Conservation (phyloP, 1,140 invertebrate species). For the Drosophila pandora region DNA sequence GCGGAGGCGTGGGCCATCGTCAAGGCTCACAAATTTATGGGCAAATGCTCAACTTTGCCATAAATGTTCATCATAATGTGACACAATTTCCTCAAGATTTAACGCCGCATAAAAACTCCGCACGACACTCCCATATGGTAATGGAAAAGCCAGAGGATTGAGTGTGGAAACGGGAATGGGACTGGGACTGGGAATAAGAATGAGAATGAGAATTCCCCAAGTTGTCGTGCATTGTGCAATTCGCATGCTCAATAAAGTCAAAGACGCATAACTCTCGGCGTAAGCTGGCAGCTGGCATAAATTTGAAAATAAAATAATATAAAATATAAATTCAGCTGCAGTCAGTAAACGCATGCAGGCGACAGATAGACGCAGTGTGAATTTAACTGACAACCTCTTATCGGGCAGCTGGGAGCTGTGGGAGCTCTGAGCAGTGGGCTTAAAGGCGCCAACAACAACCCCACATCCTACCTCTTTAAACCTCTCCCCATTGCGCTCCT, state of each 20-base stretch:
- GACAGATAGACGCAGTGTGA: slow-evolving; percentile 51
- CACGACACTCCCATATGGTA: slow-evolving; percentile 45
- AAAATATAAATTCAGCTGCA: slow-evolving; percentile 66
- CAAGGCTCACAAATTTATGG: slow-evolving; percentile 70
- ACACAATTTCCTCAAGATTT: slow-evolving; percentile 81
- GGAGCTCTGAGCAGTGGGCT: neutral
- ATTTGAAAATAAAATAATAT: slow-evolving; percentile 73
- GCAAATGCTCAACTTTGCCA: slow-evolving; percentile 72
- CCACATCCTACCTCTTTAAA: neutral
- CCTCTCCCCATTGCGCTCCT: slow-evolving; percentile 6
- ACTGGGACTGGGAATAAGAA: slow-evolving; percentile 11
- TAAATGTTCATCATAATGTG: slow-evolving; percentile 82
- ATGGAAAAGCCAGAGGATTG: slow-evolving; percentile 35
- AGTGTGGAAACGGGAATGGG: slow-evolving; percentile 25
- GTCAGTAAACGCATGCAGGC: slow-evolving; percentile 50
- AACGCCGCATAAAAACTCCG: slow-evolving; percentile 71
- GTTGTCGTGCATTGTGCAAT: slow-evolving; percentile 54
- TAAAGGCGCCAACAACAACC: slow-evolving; percentile 17
- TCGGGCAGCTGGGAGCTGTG: slow-evolving; percentile 34
- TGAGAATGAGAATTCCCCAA: slow-evolving; percentile 27
- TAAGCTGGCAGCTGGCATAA: slow-evolving; percentile 57
- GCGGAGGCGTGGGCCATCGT: slow-evolving; percentile 22
- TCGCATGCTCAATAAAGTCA: slow-evolving; percentile 74
- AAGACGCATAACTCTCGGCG: slow-evolving; percentile 63
- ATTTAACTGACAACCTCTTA: slow-evolving; percentile 61